Evolutionary conservation across 2,113 vertebrate genomes (phyloP).

Genomic region (Scatophagus argus): DNA sequence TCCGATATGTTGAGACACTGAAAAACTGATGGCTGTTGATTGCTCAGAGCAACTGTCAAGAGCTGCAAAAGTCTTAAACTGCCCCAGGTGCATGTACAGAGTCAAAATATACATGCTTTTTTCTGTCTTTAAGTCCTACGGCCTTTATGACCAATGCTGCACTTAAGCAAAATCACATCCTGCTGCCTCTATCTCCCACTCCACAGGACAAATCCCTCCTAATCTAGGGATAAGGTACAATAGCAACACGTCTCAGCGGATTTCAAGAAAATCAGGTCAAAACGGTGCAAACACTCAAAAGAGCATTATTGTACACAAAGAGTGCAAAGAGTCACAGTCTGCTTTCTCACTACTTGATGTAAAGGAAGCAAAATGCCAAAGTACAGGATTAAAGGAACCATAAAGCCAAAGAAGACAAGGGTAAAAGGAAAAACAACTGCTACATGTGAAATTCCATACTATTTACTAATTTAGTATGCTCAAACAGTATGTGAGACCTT

Average conservation of each 20-base stretch:
- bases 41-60: conserved; percentile 40
- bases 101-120: conserved; percentile 26
- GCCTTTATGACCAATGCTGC: conserved; percentile 27
- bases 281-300: conserved; percentile 52
- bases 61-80: conserved; percentile 29
- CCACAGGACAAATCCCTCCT: conserved; percentile 63
- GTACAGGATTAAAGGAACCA: conserved; percentile 21
- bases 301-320: conserved; percentile 37
- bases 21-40: conserved; percentile 31
- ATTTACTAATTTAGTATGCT: too few species aligned
- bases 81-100: conserved; percentile 13
- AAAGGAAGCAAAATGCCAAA: conserved; percentile 9
- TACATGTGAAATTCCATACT: too few species aligned
- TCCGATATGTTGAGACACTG: not conserved
- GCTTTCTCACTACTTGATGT: not conserved
- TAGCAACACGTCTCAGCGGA: conserved; percentile 53
- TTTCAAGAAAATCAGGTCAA: conserved; percentile 70
- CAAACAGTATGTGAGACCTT: too few species aligned
- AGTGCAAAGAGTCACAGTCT: not conserved
- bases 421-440: not conserved
- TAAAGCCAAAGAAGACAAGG: conserved; percentile 3
- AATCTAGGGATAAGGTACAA: conserved; percentile 70
- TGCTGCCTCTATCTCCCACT: conserved; percentile 32
- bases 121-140: conserved; percentile 13
- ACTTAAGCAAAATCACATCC: conserved; percentile 40